Evolutionary conservation across 1,140 invertebrate species (phyloP), one percentile per base, ranked within the genome.

Genomic region (Drusus annulatus): DNA sequence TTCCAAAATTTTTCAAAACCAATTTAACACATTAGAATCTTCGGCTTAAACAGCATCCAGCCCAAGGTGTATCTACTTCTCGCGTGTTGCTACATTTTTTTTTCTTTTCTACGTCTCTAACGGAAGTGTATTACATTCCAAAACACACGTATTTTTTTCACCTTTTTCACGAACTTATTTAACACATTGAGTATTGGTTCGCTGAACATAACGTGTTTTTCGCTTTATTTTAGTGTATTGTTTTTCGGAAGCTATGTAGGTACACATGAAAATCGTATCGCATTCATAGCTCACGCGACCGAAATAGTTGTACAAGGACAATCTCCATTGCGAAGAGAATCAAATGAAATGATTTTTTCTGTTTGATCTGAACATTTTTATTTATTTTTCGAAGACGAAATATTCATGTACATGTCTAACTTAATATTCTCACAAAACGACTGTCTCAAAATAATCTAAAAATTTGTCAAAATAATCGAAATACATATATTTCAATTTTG

Each of bases 331-430:
- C 19, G 45, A 71, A 15, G 19, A 19, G 63, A 68, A 68, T 68
- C 50, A 68, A 68, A 71, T 19, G 68, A 52, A 71, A 71, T 71
- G 68, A 71, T 54, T 52, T 71, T 52, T 71, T 71, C 62, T n/a
- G 13, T 28, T 65, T 17, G 15, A 16, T 65, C 45, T 8, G 45
- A 71, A 71, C 54, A 25, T 71, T 71, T 13, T 71, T 25, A n/a
- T n/a, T n/a, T n/a, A n/a, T 13, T 45, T 45, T 45, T 45, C 8
- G 10, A 45, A 45, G 36, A 45, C 36, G 10, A 8, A 10, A 13
- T 45, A 13, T 45, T 45, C 36, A 45, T 8, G 36, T 45, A 13
- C 10, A 45, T 45, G 10, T 45, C 10, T 45, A 10, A 45, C 36
- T 45, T 45, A 10, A 1, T 45, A 10, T 45, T 45, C 13, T 45